Percentiles rank a stretch among this genome's conserved stretches.
Conservation (phyloP, 2,888 invertebrate species). For the Priocnemis perturbator region DNA sequence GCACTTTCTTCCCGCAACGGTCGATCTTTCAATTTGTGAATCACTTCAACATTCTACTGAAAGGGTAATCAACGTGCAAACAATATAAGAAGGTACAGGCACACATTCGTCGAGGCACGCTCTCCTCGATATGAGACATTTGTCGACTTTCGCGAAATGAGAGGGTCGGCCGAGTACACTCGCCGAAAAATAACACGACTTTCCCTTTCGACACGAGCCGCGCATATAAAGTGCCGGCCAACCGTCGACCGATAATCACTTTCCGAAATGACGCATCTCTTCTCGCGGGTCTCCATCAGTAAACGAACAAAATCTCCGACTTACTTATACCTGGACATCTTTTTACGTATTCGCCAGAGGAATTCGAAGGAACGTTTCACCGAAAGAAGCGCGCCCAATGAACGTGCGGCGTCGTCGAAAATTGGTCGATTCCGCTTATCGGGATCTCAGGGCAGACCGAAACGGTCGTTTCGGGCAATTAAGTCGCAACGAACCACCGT, state of each 20-base stretch:
- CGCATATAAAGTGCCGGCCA: slow-evolving; percentile 41
- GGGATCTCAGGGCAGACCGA: slow-evolving; percentile 9
- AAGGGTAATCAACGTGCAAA: too few species aligned
- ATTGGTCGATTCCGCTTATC: slow-evolving; percentile 1
- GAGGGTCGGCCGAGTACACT: slow-evolving; percentile 34
- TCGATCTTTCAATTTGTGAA: too few species aligned
- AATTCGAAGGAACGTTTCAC: not conserved
- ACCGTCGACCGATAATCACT: slow-evolving; percentile 39
- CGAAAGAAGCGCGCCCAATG: not conserved
- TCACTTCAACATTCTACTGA: too few species aligned
- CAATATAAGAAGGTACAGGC: too few species aligned
- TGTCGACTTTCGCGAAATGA: slow-evolving; percentile 2
- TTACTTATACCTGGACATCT: not conserved
- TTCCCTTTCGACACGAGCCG: slow-evolving; percentile 46
- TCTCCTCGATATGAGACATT: not conserved
- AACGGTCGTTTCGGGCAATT: slow-evolving; percentile 16
- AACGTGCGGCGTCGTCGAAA: not conserved
- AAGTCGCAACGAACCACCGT: slow-evolving; percentile 28
- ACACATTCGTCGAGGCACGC: too few species aligned
- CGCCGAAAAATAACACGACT: slow-evolving; percentile 49
- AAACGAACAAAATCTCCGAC: too few species aligned
- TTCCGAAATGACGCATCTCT: not conserved
- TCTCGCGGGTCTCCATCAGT: too few species aligned
- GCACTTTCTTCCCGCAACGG: too few species aligned
- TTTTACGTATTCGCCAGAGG: not conserved